Evolutionary conservation across 2,888 invertebrate genomes (phyloP).

Genomic region (Acleris cristana): DNA sequence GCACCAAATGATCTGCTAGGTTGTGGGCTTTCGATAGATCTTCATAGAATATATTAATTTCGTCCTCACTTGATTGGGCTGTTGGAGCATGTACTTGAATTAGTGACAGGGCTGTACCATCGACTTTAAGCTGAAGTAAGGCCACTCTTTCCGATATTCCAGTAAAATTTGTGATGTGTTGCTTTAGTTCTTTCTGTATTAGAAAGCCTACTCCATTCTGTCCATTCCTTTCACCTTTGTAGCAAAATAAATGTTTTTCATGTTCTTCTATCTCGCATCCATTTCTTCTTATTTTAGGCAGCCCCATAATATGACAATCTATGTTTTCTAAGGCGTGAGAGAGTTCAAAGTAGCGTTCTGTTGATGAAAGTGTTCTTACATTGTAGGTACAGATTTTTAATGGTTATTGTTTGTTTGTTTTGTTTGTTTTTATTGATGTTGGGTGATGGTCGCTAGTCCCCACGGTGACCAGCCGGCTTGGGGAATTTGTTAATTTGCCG

Average conservation of each 20-base stretch:
- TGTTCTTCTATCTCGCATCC: background rate
- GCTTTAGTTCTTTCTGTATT: background rate
- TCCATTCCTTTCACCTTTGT: background rate
- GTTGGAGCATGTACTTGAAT: slow-evolving; percentile 1
- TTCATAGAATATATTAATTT: background rate
- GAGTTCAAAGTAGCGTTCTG: too few relatives aligned
- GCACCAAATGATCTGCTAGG: too few relatives aligned
- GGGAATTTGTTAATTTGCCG: too few relatives aligned
- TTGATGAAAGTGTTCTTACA: too few relatives aligned
- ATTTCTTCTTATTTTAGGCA: background rate
- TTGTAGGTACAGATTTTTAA: too few relatives aligned
- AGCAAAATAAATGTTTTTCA: background rate
- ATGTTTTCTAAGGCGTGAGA: too few relatives aligned
- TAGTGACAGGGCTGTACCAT: background rate
- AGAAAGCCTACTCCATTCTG: background rate
- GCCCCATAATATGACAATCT: background rate
- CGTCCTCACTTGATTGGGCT: background rate
- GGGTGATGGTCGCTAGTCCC: too few relatives aligned
- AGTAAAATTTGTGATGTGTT: background rate
- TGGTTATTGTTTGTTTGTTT: too few relatives aligned
- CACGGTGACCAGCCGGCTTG: too few relatives aligned
- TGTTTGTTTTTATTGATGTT: too few relatives aligned
- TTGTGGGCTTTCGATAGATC: background rate
- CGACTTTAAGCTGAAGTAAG: background rate
- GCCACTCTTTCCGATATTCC: slow-evolving; percentile 1